These are phyloP conservation scores for Butorides virescens DNA, from an alignment of 2,113 vertebrate species.

Conservation along the genomic window DNA sequence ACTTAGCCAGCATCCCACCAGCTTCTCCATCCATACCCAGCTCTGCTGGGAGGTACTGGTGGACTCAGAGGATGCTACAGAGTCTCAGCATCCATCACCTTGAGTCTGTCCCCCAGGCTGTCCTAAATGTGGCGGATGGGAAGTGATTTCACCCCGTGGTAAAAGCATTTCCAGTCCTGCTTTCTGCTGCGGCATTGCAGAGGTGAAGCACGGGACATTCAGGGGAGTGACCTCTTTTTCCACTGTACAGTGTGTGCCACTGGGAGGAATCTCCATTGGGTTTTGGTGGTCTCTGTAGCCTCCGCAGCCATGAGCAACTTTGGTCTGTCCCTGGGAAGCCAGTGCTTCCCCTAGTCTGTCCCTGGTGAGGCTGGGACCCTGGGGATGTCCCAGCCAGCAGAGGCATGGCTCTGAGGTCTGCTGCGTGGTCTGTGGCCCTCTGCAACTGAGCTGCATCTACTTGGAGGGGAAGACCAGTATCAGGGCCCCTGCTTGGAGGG, in stretches of 20 bases:
- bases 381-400: too few relatives aligned
- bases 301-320: neutral
- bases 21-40: rapidly evolving
- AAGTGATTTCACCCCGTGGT: neutral
- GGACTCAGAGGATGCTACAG: neutral
- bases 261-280: neutral
- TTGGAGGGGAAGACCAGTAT: neutral
- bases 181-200: neutral
- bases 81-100: neutral
- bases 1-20: neutral
- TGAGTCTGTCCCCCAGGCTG: neutral
- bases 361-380: neutral
- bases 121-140: neutral
- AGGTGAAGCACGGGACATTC: rapidly evolving
- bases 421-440: neutral
- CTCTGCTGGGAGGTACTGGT: neutral
- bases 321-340: neutral
- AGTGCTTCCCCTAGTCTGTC: neutral
- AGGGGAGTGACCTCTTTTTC: neutral
- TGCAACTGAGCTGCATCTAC: neutral
- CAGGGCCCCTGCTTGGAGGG: neutral
- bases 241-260: neutral
- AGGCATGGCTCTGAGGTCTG: neutral
- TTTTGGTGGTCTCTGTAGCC: neutral
- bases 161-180: neutral